Base-by-base conservation (phyloP, 1,140 invertebrate species). In the Phthorimaea operculella region DNA sequence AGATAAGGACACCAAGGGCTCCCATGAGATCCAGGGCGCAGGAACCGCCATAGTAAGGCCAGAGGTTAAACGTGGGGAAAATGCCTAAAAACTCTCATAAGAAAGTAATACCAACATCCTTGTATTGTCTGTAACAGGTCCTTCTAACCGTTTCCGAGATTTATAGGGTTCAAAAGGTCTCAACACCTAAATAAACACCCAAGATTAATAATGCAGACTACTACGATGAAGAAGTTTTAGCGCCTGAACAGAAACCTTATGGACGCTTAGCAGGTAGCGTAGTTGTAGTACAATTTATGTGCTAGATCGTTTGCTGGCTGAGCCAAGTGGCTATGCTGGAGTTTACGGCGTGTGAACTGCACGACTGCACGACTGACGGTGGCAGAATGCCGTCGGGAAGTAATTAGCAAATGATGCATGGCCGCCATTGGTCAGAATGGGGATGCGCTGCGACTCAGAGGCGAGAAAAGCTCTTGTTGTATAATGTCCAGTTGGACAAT, bases 1-100 rank as follows among this genome's bases (percentile, higher is more conserved):
- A 77, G 79, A 82, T 82, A 84, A 84, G 69, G 69, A 66, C 56
- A 53, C 60, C 65, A 68, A 67, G 70, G 72, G 70, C 79, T 80
- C 81, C 74, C 76, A 79, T 79, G 78, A 66, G 66, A 72, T 64
- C 68, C 68, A 65, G 62, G 59, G 59, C 68, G 64, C 66, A 58
- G 62, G 54, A 60, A 50, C 21, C 15, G 5, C 10, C 48, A 33
- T n/a, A 18, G 48, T 48, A 47, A 60, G 70, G 74, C 48, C 72
- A 79, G 58, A 79, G 80, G 76, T 81, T 66, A 75, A 62, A 68
- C 64, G 67, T 63, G 63, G 55, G 66, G 59, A 62, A 70, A 72
- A 69, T 70, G 68, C 65, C 47, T 57, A 57, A 58, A 58, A 58
- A 59, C n/a, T 42, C 12, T 52, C 62, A 55, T 55, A n/a, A 39